Base-by-base conservation (phyloP, 2,113 vertebrate genomes). In the Hucho hucho region DNA sequence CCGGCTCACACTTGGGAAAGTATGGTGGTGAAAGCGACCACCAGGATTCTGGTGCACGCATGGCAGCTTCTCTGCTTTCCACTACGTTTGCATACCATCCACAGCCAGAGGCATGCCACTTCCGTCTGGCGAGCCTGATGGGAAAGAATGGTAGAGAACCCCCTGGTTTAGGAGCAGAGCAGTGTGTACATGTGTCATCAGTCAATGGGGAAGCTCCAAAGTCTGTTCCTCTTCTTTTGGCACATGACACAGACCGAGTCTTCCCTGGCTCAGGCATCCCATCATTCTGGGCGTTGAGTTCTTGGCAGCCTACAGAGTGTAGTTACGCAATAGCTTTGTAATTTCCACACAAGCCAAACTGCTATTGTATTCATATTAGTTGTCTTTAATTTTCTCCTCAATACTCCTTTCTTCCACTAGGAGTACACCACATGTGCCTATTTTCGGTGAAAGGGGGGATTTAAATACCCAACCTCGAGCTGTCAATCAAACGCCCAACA, bases 321-420 rank as follows among this genome's bases (percentile, higher is more conserved):
- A 72, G 81, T 91, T 90, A 90, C 79, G 84, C 87, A 92, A 92
- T 37, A 32, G 81, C 86, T 86, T 90, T 83, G 86, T 89, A 83
- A 90, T 88, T 86, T 86, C 80, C 67, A 84, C 84, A 81, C 47
- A 43, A 83, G 86, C 79, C 75, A 75, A 88, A 74, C 69, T 78
- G 79, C 81, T 79, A 86, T 87, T 91, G 89, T 88, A 70, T 88
- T 87, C 83, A 81, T 86, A 87, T 53, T 53, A 14, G 49, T 53
- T 16, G 47, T 53, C 13, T 53, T 53, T 12, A 11, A 12, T 43
- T 43, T 12, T 43, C 37, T 43, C 7, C 7, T 4, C 43, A 75
- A 12, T 85, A 25, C 86, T 67, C 16, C 47, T 9, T 32, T 32
- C 58, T 64, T 32, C 89, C 91, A 61, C 87, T 87, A 89, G 89